Conservation (phyloP, 2,113 vertebrate species). For the Colistium nudipinnis region DNA sequence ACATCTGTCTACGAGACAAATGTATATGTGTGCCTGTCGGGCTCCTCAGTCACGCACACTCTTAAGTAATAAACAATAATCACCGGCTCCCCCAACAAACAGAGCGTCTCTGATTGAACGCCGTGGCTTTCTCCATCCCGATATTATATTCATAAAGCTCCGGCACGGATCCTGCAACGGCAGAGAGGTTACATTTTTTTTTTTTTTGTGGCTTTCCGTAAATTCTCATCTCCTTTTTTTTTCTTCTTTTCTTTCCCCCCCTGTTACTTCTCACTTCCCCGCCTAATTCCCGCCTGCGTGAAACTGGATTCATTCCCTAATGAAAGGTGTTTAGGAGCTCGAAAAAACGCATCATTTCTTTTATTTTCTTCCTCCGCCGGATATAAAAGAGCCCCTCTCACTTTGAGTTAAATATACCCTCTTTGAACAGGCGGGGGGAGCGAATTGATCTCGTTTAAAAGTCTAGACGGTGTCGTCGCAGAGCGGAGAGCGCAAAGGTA, state of each 20-base stretch:
- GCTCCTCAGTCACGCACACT: too few relatives aligned
- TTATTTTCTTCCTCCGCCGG: not conserved
- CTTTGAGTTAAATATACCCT: slow-evolving; percentile 11
- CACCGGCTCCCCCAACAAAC: slow-evolving; percentile 63
- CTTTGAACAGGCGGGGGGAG: slow-evolving; percentile 6
- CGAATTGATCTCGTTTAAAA: slow-evolving; percentile 26
- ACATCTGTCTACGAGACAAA: too few relatives aligned
- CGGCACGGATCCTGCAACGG: slow-evolving; percentile 30
- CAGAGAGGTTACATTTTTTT: slow-evolving; percentile 26
- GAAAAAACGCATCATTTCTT: slow-evolving; percentile 18
- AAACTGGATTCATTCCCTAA: slow-evolving; percentile 34
- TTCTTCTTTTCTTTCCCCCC: too few relatives aligned
- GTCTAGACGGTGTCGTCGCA: slow-evolving; percentile 22
- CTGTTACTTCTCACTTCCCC: slow-evolving; percentile 33
- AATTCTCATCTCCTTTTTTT: slow-evolving; percentile 39
- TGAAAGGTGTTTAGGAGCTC: slow-evolving; percentile 32
- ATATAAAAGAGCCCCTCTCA: slow-evolving; percentile 31
- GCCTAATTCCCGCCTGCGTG: slow-evolving; percentile 8
- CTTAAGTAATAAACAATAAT: slow-evolving; percentile 83
- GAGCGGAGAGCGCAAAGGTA: slow-evolving; percentile 41
- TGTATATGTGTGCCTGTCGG: too few relatives aligned
- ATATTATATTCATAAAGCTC: slow-evolving; percentile 67
- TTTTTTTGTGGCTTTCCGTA: slow-evolving; percentile 51
- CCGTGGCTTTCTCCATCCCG: slow-evolving; percentile 31
- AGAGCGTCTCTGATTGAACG: slow-evolving; percentile 43